Evolutionary conservation across 2,113 vertebrate species (phyloP).

Genomic region (Syngnathus floridae): DNA sequence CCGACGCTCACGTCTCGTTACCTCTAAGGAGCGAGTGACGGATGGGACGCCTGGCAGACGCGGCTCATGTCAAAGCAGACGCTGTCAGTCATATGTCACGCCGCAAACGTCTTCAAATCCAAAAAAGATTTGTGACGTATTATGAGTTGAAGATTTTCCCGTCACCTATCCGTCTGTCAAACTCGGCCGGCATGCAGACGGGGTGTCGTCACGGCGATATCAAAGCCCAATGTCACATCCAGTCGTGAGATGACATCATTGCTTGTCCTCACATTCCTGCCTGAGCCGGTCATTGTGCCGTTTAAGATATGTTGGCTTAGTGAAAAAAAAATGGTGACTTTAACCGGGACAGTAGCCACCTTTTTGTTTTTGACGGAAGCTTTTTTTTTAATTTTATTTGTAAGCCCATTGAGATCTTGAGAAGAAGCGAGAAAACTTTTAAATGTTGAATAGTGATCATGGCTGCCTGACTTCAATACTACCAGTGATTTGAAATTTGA

Average conservation of each 20-base stretch:
- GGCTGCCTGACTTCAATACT: too few relatives aligned
- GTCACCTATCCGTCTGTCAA: constrained; percentile 33
- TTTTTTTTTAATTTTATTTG: background rate
- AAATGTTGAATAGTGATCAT: too few relatives aligned
- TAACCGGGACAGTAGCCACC: background rate
- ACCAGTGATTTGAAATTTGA: too few relatives aligned
- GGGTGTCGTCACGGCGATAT: constrained; percentile 32
- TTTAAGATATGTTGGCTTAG: background rate
- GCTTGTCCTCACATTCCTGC: constrained; percentile 12
- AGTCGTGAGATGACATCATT: constrained; percentile 36
- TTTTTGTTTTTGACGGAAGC: background rate
- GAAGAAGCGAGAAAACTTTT: background rate
- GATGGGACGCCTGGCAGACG: constrained; percentile 33
- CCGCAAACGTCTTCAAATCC: background rate
- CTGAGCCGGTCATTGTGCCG: background rate
- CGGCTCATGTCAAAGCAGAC: constrained; percentile 46
- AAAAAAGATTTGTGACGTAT: background rate
- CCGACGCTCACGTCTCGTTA: constrained; percentile 38
- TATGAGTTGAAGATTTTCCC: background rate
- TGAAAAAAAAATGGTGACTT: constrained; percentile 1
- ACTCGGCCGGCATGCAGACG: constrained; percentile 39
- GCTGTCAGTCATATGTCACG: constrained; percentile 24
- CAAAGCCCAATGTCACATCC: constrained; percentile 45
- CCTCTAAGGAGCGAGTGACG: constrained; percentile 33
- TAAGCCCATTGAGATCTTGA: background rate